Base-by-base conservation (phyloP, 2,113 vertebrate genomes). In the Sisor rabdophorus region DNA sequence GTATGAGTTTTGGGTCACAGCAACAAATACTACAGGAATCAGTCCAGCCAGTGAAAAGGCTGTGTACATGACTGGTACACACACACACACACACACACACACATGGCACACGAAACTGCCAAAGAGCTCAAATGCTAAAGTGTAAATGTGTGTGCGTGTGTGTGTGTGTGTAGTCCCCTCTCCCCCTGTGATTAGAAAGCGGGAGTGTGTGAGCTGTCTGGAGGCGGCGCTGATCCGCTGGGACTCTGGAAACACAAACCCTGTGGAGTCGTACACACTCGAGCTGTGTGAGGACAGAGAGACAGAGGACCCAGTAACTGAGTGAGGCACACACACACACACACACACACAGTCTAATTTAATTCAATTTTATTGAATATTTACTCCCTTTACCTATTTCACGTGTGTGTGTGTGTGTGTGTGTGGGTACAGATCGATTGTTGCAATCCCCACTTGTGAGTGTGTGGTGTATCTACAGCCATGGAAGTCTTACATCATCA, bases 1-100 rank as follows among this genome's bases (percentile, higher is more conserved):
- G 82, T 98, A 98, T 48, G 95, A 98, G 82, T 95, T 99, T 76
- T 98, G 95, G 95, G 95, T 97, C 78, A 94, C 90, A 2, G 96
- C 96, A 22, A 89, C 92, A 78, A 99, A 99, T 85, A 91, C 90
- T 54, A 92, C 94, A 0, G 97, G 97, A 30, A 84, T 88, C 84
- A 97, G 96, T 72, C 93, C 94, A 8, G 87, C 91, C 20, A 98
- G 97, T 32, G 95, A 98, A 87, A 90, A 85, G 75, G 92, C 92
- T 0, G 91, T 95, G 19, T 97, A 96, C 80, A 89, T 95, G 89
- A 98, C 95, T 83, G 96, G 97, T 99, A 91, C 13, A 48, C 69
- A 64, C 24, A 60, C 56, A 71, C 67, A 61, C 48, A 71, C 55
- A 68, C 44, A 67, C 63, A 58, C 36, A 59, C 54, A 58, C 40